These are phyloP conservation scores for Atta texana DNA, from an alignment of 1,140 invertebrate genomes.

Conservation along the genomic window DNA sequence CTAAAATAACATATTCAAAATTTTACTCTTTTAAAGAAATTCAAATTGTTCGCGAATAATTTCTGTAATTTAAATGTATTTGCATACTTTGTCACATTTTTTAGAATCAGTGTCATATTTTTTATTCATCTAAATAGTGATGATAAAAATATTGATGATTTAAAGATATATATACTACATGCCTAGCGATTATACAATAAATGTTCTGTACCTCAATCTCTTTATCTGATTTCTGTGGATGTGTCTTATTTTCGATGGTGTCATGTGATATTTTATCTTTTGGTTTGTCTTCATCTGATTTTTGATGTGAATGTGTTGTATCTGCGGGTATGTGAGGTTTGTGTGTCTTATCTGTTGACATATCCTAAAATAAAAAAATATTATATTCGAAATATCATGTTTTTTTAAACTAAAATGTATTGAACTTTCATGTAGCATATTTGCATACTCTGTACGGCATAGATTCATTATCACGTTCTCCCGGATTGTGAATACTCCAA, in stretches of 20 bases:
- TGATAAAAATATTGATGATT: constrained; percentile 39
- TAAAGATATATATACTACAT: not conserved
- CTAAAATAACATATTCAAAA: constrained; percentile 44
- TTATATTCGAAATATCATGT: not conserved
- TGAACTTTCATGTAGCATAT: not conserved
- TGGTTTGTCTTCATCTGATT: constrained; percentile 26
- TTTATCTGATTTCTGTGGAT: not conserved
- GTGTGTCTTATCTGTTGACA: constrained; percentile 10
- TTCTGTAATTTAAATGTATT: not conserved
- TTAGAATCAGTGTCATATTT: not conserved
- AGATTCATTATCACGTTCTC: constrained; percentile 50
- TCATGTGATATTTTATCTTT: constrained; percentile 33
- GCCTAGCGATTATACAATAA: not conserved
- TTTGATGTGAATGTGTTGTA: not conserved
- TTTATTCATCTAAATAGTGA: constrained; percentile 60
- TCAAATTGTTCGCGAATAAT: not conserved
- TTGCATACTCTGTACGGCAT: constrained; percentile 51
- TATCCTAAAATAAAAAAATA: constrained; percentile 57
- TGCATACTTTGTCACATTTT: constrained; percentile 44
- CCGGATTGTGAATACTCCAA: constrained; percentile 49
- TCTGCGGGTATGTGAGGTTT: not conserved
- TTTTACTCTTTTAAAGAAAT: not conserved
- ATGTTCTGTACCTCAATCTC: constrained; percentile 65
- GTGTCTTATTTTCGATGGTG: constrained; percentile 12
- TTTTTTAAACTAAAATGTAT: not conserved